Conservation (phyloP, 2,113 vertebrate species). For the Nyctereutes procyonoides region DNA sequence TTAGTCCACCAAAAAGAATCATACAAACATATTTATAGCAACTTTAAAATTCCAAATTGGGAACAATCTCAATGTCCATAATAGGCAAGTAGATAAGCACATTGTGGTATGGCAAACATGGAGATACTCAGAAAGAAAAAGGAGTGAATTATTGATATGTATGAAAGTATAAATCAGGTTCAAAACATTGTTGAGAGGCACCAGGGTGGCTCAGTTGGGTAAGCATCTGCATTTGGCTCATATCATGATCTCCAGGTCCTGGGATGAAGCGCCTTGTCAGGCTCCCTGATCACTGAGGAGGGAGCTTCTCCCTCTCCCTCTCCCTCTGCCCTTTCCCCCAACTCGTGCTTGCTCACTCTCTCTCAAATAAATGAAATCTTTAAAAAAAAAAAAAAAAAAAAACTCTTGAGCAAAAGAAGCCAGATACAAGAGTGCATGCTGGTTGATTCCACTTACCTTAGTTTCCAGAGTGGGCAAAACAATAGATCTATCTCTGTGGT, state of each 20-base stretch:
- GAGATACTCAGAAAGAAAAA: background rate
- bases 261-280: background rate
- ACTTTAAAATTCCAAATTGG: background rate
- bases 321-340: background rate
- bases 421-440: background rate
- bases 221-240: background rate
- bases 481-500: background rate
- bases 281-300: background rate
- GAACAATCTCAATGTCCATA: background rate
- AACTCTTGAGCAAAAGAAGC: background rate
- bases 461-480: background rate
- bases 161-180: background rate
- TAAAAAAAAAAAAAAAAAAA: accelerated
- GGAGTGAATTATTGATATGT: background rate
- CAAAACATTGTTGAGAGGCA: background rate
- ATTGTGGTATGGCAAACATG: background rate
- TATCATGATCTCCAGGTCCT: background rate
- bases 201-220: background rate
- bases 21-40: background rate
- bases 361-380: background rate
- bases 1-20: background rate
- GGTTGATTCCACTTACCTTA: background rate
- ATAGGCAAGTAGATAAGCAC: background rate
- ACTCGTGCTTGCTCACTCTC: background rate
- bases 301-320: background rate